Evolutionary conservation across 2,888 invertebrate genomes (phyloP).

Genomic region (Molorchus minor): DNA sequence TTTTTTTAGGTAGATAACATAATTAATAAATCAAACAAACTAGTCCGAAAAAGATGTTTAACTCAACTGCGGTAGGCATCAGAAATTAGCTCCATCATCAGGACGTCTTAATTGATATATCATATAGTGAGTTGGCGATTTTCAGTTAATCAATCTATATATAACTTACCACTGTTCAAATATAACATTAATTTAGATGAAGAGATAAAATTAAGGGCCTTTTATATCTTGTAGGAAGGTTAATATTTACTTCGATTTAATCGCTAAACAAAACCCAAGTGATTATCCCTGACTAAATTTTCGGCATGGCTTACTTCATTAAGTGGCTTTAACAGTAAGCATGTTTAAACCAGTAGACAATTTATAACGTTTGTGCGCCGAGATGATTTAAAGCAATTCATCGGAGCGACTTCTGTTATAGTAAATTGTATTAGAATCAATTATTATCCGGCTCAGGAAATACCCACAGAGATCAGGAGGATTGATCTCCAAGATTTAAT

Average conservation of each 20-base stretch:
- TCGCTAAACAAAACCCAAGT: not conserved
- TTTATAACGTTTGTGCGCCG: no score
- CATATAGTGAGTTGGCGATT: conserved; percentile 48
- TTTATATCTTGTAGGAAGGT: conserved; percentile 5
- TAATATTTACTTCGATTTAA: conserved; percentile 4
- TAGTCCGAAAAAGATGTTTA: conserved; percentile 27
- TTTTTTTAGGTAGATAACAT: conserved; percentile 26
- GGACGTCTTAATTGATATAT: conserved; percentile 53
- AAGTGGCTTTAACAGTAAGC: no score
- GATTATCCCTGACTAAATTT: not conserved
- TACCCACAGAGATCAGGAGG: no score
- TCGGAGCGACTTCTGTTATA: no score
- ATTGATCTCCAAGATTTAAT: no score
- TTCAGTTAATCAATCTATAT: conserved; percentile 44
- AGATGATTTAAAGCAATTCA: no score
- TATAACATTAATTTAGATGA: conserved; percentile 24
- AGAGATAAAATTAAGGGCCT: conserved; percentile 19
- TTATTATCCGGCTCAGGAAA: no score
- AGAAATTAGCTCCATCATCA: conserved; percentile 50
- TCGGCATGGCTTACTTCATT: no score
- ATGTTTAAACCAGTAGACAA: no score
- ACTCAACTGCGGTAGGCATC: conserved; percentile 48
- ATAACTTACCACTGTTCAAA: conserved; percentile 23
- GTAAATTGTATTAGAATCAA: no score
- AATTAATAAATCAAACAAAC: conserved; percentile 29